Evolutionary conservation across 1,140 invertebrate species (phyloP).

Genomic region (Hycleus phaleratus): DNA sequence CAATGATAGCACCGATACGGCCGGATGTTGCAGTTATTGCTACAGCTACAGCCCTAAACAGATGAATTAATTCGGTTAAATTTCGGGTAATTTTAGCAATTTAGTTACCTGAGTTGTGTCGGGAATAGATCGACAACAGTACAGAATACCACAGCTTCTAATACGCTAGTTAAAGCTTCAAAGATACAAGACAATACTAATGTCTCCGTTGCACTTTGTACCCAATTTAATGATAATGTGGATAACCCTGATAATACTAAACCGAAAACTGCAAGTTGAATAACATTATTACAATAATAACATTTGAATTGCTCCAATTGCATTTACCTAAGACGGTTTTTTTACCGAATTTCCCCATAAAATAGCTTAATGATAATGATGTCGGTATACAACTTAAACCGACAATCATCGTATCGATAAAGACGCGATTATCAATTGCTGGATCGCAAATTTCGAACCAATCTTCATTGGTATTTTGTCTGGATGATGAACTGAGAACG

Average conservation of each 20-base stretch:
- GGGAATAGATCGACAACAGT: slow-evolving; percentile 51
- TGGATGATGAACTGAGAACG: slow-evolving; percentile 37
- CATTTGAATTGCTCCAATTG: not conserved
- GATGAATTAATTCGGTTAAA: not conserved
- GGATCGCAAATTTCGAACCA: slow-evolving; percentile 26
- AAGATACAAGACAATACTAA: slow-evolving; percentile 49
- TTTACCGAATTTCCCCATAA: slow-evolving; percentile 49
- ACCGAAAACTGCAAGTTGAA: slow-evolving; percentile 42
- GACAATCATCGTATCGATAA: slow-evolving; percentile 47
- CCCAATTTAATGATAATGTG: slow-evolving; percentile 49
- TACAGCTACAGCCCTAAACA: slow-evolving; percentile 47
- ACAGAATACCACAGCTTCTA: slow-evolving; percentile 51
- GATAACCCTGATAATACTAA: slow-evolving; percentile 48
- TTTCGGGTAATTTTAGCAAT: not conserved
- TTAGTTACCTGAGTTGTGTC: slow-evolving; percentile 36
- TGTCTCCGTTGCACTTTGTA: slow-evolving; percentile 45
- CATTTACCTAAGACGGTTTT: slow-evolving; percentile 45
- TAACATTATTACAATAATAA: not conserved
- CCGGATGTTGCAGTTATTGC: slow-evolving; percentile 49
- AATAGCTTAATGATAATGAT: slow-evolving; percentile 46
- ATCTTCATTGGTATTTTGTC: slow-evolving; percentile 5
- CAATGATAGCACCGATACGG: slow-evolving; percentile 48
- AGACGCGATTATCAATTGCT: slow-evolving; percentile 44
- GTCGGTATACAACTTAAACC: slow-evolving; percentile 48
- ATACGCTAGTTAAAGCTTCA: slow-evolving; percentile 50